Base-by-base conservation (phyloP, 2,113 vertebrate genomes). In the Aegypius monachus region DNA sequence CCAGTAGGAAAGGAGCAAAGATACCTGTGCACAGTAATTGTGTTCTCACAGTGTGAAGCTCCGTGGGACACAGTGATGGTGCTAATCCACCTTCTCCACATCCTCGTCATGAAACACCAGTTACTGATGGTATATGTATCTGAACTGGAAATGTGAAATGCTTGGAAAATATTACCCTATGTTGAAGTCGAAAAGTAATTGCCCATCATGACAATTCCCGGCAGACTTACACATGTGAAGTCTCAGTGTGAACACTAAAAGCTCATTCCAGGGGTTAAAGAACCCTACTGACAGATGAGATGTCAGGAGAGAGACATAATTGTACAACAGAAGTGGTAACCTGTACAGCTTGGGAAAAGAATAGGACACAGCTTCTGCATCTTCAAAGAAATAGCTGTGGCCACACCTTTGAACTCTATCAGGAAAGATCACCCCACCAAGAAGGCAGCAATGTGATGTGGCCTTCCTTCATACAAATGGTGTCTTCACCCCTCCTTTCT, bases 241-340 rank as follows among this genome's bases (percentile, higher is more conserved):
- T 77, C 67, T 82, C 74, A 29, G 20, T 70, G 53, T 86, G 91
- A 93, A 77, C 81, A 29, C 78, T 80, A 66, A 90, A 91, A 95
- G 50, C 86, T 89, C 40, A 47, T 85, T 95, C 72, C 62, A 63
- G 45, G 66, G 73, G 66, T 91, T 95, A 66, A 89, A 91, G 89
- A 87, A 89, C 42, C 56, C 70, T 75, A 27, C 74, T 66, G 70
- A 70, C 63, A 82, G 78, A 93, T 59, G 74, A n/a, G 67, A 70
- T 83, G 81, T 91, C 91, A 87, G 88, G 66, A 97, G 58, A 20
- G 66, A 95, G 66, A 65, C 13, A 7, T 72, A 93, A 94, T 82
- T 91, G 90, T 81, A 73, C 50, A 79, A 61, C 81, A 82, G 42
- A 86, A 93, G 62, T 53, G 62, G 66, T 91, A 93, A 95, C 74